phyloP scores from a whole-genome alignment of 2,797 vertebrate genomes.

The Astyanax mexicanus region DNA sequence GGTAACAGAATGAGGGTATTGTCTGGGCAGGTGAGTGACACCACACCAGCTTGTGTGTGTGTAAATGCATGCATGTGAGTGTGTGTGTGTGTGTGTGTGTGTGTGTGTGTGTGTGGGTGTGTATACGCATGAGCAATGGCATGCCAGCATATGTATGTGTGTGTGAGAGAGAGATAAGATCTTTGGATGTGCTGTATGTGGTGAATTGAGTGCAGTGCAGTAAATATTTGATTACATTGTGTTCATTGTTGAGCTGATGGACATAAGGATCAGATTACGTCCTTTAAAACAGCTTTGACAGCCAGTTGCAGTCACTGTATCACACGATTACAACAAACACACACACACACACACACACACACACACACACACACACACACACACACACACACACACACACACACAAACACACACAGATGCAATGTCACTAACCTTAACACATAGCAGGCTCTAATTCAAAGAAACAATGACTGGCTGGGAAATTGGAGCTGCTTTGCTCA shows the following conservation, averaged over 20 bases:
- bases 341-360: neutral
- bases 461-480: neutral
- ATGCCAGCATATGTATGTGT: slow-evolving; percentile 7
- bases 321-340: neutral
- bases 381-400: neutral
- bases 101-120: neutral
- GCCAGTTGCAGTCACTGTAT: neutral
- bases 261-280: slow-evolving; percentile 10
- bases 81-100: neutral
- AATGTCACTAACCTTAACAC: slow-evolving; percentile 4
- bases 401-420: neutral
- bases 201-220: neutral
- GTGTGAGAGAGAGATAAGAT: slow-evolving; percentile 10
- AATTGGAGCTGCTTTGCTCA: neutral
- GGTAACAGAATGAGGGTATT: no score
- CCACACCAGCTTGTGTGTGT: no score
- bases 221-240: slow-evolving; percentile 41
- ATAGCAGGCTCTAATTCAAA: neutral
- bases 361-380: slow-evolving; percentile 9
- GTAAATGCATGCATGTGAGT: no score
- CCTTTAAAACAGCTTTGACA: slow-evolving; percentile 15
- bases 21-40: no score
- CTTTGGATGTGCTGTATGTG: neutral
- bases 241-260: slow-evolving; percentile 35
- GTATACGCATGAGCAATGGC: neutral